Conservation (phyloP, 2,888 invertebrate species). For the Dysmachus trigonus region DNA sequence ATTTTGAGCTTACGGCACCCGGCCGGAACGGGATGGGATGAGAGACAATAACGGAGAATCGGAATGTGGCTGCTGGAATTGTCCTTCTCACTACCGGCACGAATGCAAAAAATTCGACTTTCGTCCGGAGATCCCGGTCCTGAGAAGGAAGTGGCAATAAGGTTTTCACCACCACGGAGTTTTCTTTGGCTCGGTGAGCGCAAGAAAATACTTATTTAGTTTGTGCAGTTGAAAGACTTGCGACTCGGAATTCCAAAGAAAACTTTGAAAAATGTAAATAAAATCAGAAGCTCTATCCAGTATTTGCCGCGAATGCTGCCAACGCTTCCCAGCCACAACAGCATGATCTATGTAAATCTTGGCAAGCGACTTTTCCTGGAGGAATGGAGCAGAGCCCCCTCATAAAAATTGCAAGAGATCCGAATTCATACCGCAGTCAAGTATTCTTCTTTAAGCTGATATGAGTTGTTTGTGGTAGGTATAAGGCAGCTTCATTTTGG, state of each 20-base stretch:
- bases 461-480: too few species aligned
- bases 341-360: not conserved
- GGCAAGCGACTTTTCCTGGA: not conserved
- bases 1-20: constrained; percentile 30
- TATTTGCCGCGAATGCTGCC: not conserved
- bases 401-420: too few species aligned
- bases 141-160: not conserved
- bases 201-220: not conserved
- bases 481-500: too few species aligned
- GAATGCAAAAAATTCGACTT: constrained; percentile 6
- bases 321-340: not conserved
- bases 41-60: constrained; percentile 28
- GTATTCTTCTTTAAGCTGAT: too few species aligned
- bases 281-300: not conserved
- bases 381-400: too few species aligned
- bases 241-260: not conserved
- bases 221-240: not conserved
- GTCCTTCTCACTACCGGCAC: constrained; percentile 1
- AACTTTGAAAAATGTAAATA: not conserved
- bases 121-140: not conserved
- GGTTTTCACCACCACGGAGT: not conserved
- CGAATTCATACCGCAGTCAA: too few species aligned
- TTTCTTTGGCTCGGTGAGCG: not conserved
- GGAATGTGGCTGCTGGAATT: constrained; percentile 7
- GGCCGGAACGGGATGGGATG: not conserved